These are phyloP conservation scores for Daboia siamensis DNA, from an alignment of 2,113 vertebrate genomes.

Conservation along the genomic window DNA sequence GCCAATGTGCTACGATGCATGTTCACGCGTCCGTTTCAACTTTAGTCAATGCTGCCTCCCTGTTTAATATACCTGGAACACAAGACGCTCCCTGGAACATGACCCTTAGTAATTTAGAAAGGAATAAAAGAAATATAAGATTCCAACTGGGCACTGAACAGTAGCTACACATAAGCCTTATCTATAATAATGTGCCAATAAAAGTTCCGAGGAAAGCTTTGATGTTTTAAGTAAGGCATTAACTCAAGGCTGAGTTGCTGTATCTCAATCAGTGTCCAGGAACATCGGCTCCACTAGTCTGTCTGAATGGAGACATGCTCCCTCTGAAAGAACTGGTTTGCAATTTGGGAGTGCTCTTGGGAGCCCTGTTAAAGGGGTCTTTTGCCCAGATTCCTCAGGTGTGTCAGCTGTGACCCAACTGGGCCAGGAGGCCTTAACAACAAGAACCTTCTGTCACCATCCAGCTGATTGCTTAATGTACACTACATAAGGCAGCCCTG, in stretches of 20 bases:
- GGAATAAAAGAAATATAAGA: background rate
- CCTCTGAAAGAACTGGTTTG: background rate
- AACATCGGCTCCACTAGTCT: background rate
- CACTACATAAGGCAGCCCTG: background rate
- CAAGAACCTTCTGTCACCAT: background rate
- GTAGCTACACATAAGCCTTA: background rate
- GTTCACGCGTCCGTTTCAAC: background rate
- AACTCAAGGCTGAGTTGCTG: background rate
- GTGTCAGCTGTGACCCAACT: background rate
- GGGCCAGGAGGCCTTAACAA: no score
- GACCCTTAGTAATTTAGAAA: background rate
- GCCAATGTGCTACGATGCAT: background rate
- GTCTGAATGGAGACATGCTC: background rate
- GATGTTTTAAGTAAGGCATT: background rate
- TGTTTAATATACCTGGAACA: background rate
- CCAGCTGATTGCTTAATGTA: background rate
- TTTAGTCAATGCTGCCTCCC: background rate
- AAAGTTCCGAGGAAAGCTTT: background rate
- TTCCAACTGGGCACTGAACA: background rate
- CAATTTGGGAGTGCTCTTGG: background rate
- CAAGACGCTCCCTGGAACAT: background rate
- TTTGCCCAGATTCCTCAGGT: background rate
- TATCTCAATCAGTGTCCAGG: background rate
- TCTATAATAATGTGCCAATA: background rate
- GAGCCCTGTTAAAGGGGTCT: background rate